Conservation (phyloP, 2,888 invertebrate genomes). For the Caenorhabditis parvicauda region DNA sequence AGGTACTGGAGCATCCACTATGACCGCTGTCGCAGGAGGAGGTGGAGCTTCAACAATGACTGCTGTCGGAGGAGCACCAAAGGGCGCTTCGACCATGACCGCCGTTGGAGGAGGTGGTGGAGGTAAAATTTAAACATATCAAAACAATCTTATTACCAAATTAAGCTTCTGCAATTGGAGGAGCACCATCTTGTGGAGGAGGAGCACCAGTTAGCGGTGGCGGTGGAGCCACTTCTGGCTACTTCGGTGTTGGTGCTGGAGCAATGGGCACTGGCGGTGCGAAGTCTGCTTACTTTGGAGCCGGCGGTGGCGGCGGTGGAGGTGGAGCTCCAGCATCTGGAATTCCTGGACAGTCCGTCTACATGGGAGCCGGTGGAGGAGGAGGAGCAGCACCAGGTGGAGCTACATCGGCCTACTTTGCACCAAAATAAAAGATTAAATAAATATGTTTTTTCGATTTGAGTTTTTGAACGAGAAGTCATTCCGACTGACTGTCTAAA, state of each 20-base stretch:
- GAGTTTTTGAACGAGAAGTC: too few species aligned
- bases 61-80: constrained; percentile 27
- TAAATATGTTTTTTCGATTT: too few species aligned
- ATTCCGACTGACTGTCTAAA: too few species aligned
- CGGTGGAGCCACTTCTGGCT: constrained; percentile 22
- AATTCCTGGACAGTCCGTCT: constrained; percentile 23
- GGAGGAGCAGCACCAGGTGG: constrained; percentile 26
- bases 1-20: constrained; percentile 27
- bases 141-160: too few species aligned
- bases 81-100: constrained; percentile 34
- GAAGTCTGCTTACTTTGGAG: constrained; percentile 33
- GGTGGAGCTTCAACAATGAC: constrained; percentile 35
- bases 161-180: background rate
- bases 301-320: constrained; percentile 24
- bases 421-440: constrained; percentile 35
- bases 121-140: background rate
- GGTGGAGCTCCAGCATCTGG: constrained; percentile 8
- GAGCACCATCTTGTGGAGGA: background rate
- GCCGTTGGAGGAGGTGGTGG: constrained; percentile 23
- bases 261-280: constrained; percentile 12
- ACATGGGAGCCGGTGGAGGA: constrained; percentile 25
- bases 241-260: constrained; percentile 29
- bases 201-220: constrained; percentile 3
- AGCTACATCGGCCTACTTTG: constrained; percentile 47
- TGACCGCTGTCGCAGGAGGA: constrained; percentile 37